These are phyloP conservation scores for Lomographa bimaculata DNA, from an alignment of 2,888 invertebrate species.

Conservation along the genomic window DNA sequence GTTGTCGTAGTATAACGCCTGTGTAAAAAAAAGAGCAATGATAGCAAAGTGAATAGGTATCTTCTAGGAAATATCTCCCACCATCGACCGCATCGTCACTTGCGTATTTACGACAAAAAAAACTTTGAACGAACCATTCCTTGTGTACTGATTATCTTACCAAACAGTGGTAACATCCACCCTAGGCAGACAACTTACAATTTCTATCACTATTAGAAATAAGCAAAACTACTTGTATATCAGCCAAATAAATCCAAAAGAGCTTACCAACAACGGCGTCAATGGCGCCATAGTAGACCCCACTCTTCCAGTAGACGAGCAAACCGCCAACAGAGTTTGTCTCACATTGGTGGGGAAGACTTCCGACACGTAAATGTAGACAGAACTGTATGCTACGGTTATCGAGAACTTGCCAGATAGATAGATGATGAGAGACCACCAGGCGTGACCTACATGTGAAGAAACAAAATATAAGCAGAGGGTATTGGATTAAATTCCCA, in stretches of 20 bases:
- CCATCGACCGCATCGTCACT: too few relatives aligned
- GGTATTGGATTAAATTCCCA: too few relatives aligned
- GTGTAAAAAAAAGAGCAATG: slow-evolving; percentile 35
- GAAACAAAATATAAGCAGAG: slow-evolving; percentile 3
- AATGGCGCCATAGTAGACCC: slow-evolving; percentile 87
- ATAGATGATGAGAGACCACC: slow-evolving; percentile 78
- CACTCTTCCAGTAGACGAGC: slow-evolving; percentile 86
- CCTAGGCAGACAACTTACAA: too few relatives aligned
- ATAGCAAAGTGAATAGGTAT: too few relatives aligned
- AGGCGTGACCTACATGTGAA: slow-evolving; percentile 62
- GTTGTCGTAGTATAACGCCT: slow-evolving; percentile 72
- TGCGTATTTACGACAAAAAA: too few relatives aligned
- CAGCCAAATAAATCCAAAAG: too few relatives aligned
- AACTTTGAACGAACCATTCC: too few relatives aligned
- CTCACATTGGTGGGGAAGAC: slow-evolving; percentile 87
- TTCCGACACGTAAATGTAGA: slow-evolving; percentile 87
- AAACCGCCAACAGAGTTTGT: slow-evolving; percentile 85
- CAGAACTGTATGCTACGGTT: slow-evolving; percentile 85
- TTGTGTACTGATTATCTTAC: too few relatives aligned
- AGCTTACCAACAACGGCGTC: slow-evolving; percentile 85
- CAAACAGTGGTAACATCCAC: too few relatives aligned
- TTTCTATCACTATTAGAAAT: too few relatives aligned
- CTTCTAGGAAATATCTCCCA: too few relatives aligned
- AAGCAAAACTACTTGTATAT: too few relatives aligned
- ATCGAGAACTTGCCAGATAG: slow-evolving; percentile 87